Conservation (phyloP, 2,113 vertebrate species). For the Cinclus mexicanus region DNA sequence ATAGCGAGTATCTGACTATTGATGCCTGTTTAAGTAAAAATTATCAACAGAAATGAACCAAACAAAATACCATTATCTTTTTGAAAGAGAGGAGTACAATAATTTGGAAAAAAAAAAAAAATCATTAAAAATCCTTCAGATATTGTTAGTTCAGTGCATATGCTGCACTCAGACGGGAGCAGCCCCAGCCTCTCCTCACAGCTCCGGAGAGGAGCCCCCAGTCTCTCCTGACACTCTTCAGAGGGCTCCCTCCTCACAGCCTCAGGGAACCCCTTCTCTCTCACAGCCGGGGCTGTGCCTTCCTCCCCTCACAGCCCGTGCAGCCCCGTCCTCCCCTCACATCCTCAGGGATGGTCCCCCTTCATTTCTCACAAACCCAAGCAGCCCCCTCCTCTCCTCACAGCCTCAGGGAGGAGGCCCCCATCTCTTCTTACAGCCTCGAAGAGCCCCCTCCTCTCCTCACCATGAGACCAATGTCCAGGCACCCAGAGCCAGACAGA, state of each 20-base stretch:
- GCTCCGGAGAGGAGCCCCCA: too few relatives aligned
- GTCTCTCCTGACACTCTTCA: too few relatives aligned
- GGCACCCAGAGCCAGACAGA: fast-evolving
- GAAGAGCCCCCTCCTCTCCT: background rate
- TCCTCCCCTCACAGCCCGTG: background rate
- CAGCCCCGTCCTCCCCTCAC: background rate
- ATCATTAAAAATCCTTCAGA: background rate
- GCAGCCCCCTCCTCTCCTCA: background rate
- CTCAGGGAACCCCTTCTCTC: too few relatives aligned
- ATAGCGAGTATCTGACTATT: background rate
- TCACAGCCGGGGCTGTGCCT: fast-evolving
- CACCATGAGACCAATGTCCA: fast-evolving
- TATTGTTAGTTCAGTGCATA: too few relatives aligned
- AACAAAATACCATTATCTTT: background rate
- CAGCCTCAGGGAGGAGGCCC: too few relatives aligned
- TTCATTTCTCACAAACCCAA: background rate
- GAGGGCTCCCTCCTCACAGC: too few relatives aligned
- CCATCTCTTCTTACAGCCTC: background rate
- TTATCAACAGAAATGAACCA: background rate
- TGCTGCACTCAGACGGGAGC: fast-evolving
- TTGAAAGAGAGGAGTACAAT: background rate
- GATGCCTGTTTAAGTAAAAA: background rate
- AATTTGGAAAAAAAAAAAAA: background rate
- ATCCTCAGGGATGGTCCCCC: background rate
- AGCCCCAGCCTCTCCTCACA: background rate